A percentile compares a stretch with the other conserved stretches of the same genome.
phyloP scores from a whole-genome alignment of 2,113 vertebrate genomes.

The Rhombomys opimus region DNA sequence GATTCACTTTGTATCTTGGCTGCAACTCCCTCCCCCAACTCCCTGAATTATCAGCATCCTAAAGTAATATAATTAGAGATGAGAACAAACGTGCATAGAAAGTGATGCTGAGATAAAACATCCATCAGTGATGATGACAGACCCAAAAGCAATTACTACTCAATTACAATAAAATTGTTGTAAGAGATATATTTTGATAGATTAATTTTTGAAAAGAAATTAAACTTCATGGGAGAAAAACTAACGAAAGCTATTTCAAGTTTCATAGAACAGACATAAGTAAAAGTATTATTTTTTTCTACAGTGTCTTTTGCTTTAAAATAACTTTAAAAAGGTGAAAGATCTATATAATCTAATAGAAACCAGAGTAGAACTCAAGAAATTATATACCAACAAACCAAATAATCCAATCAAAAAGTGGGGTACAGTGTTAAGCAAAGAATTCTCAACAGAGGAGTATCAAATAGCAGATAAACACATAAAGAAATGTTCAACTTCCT shows the following conservation, averaged over 20 bases:
- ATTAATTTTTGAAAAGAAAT: constrained; percentile 53
- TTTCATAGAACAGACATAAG: not conserved
- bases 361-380: no score
- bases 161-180: constrained; percentile 20
- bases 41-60: not conserved
- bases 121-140: not conserved
- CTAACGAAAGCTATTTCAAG: not conserved
- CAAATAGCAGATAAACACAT: no score
- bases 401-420: no score
- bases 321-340: not conserved
- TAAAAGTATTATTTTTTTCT: not conserved
- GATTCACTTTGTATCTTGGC: no score
- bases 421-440: no score
- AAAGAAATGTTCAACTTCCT: no score
- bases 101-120: not conserved
- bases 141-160: constrained; percentile 43
- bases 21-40: no score
- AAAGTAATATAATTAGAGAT: constrained; percentile 6
- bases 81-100: not conserved
- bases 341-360: no score
- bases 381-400: no score
- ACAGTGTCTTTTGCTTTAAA: not conserved
- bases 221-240: not conserved
- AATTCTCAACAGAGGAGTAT: no score
- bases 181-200: constrained; percentile 56